Evolutionary conservation across 2,888 invertebrate genomes (phyloP).

Genomic region (Formica aserva): DNA sequence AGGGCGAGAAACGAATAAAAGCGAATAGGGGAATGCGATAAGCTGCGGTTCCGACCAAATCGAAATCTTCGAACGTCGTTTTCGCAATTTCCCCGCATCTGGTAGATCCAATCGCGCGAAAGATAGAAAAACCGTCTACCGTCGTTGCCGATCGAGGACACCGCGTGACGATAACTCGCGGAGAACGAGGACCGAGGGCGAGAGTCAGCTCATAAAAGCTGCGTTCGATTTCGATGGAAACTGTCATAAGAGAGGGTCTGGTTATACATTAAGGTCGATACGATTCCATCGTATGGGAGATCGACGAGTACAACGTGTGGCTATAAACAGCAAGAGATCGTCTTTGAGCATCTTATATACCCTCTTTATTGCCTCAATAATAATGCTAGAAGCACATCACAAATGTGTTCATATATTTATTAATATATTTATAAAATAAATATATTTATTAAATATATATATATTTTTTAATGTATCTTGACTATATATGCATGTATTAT

Average conservation of each 20-base stretch:
- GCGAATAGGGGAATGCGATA: slow-evolving; percentile 60
- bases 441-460: neutral
- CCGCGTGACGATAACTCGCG: slow-evolving; percentile 56
- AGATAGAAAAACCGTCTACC: slow-evolving; percentile 64
- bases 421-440: neutral
- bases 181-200: slow-evolving; percentile 29
- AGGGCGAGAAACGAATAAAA: slow-evolving; percentile 56
- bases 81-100: slow-evolving; percentile 7
- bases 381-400: neutral
- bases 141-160: slow-evolving; percentile 23
- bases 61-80: slow-evolving; percentile 31
- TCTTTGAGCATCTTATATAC: neutral
- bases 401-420: neutral
- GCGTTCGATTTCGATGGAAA: slow-evolving; percentile 50
- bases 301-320: neutral
- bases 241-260: slow-evolving; percentile 23
- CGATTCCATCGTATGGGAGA: neutral
- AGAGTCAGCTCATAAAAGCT: slow-evolving; percentile 26
- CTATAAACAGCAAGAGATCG: neutral
- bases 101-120: slow-evolving; percentile 33
- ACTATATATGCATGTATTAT: too few species aligned
- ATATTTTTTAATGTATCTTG: too few species aligned
- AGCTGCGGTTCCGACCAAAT: slow-evolving; percentile 58
- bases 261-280: slow-evolving; percentile 4
- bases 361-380: neutral